Evolutionary conservation across 2,888 invertebrate species (phyloP), one percentile per base, ranked within the genome.

Genomic region (Platerodrilus igneus): DNA sequence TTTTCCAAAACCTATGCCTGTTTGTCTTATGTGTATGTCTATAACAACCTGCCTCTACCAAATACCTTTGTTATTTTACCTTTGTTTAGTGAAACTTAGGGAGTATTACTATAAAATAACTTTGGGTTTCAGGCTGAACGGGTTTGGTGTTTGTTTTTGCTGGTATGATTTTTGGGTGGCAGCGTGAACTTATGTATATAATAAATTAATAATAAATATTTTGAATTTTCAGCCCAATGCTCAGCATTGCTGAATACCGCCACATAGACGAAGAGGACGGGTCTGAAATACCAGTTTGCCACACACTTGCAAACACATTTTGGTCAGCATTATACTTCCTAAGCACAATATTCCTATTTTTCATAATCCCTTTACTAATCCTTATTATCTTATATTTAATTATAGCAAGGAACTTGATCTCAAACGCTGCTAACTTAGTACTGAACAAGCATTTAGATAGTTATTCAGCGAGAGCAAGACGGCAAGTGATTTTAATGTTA

Each of bases 401-500:
- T 58, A 91, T 92, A 58, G 87, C 89, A 31, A 81, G 81, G 60
- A 86, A 86, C 61, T 75, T 92, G 48, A 84, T 90, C 64, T 79
- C 81, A 31, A 76, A 79, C 52, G 75, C 73, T 3, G 76, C 81
- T 27, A 79, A 78, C 57, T 73, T 82, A 32, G 78, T 81, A 20
- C 74, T 81, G 66, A 81, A 81, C 51, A 84, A 83, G 63, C 82
- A 81, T 47, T 77, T 82, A 37, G 80, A 85, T 46, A 81, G 79
- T 28, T 80, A 81, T 59, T 81, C 81, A 45, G 71, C 76, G 4
- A 74, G 84, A 58, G 86, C 86, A 0, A 75, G 86, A 51, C 79
- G 79, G 55, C 89, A 91, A 72, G 89, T 90, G 11, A 88, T 90
- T 21, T 65, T 88, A 38, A 90, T 91, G 90, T 71, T 91, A 41